Evolutionary conservation across 2,888 invertebrate genomes (phyloP), one percentile per base, ranked within the genome.

Genomic region (Sacculina carcini): DNA sequence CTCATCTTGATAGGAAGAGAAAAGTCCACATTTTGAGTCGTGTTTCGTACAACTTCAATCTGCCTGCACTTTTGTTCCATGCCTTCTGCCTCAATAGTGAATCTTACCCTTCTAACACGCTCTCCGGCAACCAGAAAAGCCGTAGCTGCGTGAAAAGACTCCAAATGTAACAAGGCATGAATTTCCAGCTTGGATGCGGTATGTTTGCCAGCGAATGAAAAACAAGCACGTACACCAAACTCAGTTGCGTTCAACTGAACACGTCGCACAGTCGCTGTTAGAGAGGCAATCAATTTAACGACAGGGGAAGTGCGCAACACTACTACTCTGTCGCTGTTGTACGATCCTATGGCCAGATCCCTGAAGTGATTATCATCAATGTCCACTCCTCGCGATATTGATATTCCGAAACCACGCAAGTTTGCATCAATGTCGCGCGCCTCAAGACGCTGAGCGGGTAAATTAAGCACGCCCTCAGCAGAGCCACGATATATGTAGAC

Each of bases 401-500:
- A 72, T 55, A 72, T 69, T 1, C 77, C 77, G 61, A 77, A 76
- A 21, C 75, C 72, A 58, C 58, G 61, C 14, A 68, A 55, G 6
- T 51, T 53, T 10, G 58, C 42, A 29, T 59, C 56, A 1, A 72
- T 65, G 2, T 65, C 63, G 48, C 61, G 61, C 0, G 71, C 68
- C 6, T 61, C 54, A 26, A 77, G 71, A 52, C 65, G 67, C 60
- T 77, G 77, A 2, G 63, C 60, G 36, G 67, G 68, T 26, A 63
- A 58, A 2, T 56, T 60, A 10, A 59, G 61, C 1, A 76, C 59
- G 1, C 74, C 75, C 6, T 61, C 60, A 3, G 56, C 55, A 21
- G 61, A 63, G 0, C 76, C 76, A 58, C 67, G 69, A 60, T 73
- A 78, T 54, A 78, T 71, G 57, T 77, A 78, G 1, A 78, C 71